A percentile compares a stretch with the other conserved stretches of the same genome.
These are phyloP conservation scores for Acrocephalus scirpaceus DNA, from an alignment of 2,797 vertebrate genomes.

Conservation along the genomic window DNA sequence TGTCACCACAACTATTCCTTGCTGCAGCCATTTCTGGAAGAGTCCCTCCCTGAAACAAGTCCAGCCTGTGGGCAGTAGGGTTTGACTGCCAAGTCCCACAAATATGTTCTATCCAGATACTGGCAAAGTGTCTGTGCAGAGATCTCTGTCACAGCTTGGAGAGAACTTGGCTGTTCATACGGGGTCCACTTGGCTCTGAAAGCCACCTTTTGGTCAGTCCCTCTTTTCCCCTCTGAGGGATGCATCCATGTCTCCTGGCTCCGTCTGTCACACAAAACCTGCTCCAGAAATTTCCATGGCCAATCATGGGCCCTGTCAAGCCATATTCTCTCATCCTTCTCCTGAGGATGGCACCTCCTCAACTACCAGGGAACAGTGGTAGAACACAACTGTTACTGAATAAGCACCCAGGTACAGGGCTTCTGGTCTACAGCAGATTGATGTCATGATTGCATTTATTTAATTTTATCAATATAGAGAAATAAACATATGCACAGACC, in stretches of 20 bases:
- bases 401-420: not conserved
- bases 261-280: not conserved
- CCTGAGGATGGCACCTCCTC: not conserved
- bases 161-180: not conserved
- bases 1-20: not conserved
- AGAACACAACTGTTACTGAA: not conserved
- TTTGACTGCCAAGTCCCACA: not conserved
- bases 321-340: accelerated
- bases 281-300: not conserved
- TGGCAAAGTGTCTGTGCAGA: not conserved
- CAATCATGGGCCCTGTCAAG: accelerated
- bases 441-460: not conserved
- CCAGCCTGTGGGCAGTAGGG: not conserved
- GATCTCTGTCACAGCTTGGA: not conserved
- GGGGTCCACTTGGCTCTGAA: not conserved
- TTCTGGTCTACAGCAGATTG: not conserved
- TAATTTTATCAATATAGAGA: not conserved
- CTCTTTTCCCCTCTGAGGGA: not conserved
- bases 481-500: constrained; percentile 37
- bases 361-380: not conserved
- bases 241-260: not conserved
- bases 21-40: not conserved
- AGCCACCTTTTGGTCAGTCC: not conserved
- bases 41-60: not conserved
- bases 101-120: not conserved